Evolutionary conservation across 2,888 invertebrate species (phyloP).

Genomic region (Axea sp.): DNA sequence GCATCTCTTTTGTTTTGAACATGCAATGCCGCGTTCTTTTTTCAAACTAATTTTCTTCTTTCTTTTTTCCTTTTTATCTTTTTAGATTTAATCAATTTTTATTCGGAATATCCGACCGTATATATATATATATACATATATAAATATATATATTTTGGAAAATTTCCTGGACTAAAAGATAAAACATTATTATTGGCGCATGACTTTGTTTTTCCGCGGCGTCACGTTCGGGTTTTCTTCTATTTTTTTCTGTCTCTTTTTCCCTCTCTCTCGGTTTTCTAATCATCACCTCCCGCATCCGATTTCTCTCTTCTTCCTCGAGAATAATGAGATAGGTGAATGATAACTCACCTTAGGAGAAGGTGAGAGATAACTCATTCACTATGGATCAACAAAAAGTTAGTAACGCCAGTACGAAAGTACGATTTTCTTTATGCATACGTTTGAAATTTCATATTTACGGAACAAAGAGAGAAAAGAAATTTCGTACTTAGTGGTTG

Average conservation of each 20-base stretch:
- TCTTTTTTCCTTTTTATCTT: neutral
- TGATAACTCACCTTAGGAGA: no score
- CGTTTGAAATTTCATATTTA: neutral
- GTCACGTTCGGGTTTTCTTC: conserved; percentile 16
- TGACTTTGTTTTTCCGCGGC: conserved; percentile 15
- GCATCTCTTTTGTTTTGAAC: neutral
- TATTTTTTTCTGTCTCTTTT: neutral
- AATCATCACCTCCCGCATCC: conserved; percentile 1
- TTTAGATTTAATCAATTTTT: conserved; percentile 3
- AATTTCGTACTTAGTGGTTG: conserved; percentile 7
- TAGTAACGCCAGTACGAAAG: neutral
- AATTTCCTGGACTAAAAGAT: neutral
- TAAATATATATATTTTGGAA: conserved; percentile 17
- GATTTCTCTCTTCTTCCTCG: conserved; percentile 44
- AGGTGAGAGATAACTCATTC: no score
- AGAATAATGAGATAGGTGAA: neutral
- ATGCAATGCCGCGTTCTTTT: neutral
- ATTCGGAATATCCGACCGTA: no score
- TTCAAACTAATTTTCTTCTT: neutral
- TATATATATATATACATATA: no score
- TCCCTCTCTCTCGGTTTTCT: conserved; percentile 10
- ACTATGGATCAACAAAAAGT: no score
- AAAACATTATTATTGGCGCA: conserved; percentile 10
- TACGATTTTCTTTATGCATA: neutral
- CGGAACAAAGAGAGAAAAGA: neutral